Conservation (phyloP, 1,140 invertebrate species). For the Papilio helenus region DNA sequence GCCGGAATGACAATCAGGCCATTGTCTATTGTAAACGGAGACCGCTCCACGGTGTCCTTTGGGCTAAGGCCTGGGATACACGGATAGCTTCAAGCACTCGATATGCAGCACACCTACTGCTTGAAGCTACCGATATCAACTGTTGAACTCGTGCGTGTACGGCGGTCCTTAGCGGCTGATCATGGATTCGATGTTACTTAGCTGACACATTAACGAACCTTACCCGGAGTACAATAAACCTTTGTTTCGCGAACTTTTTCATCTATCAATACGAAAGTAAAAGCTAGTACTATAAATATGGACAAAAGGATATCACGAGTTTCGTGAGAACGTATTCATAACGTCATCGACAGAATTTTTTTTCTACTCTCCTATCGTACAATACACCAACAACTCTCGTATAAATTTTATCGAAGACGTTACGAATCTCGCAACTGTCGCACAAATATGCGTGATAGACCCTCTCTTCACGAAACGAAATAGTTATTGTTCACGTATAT, state of each 20-base stretch:
- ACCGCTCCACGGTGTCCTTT: constrained; percentile 36
- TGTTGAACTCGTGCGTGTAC: background rate
- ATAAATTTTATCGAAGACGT: too few species aligned
- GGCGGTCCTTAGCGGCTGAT: constrained; percentile 14
- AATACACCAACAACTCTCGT: too few species aligned
- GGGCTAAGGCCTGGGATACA: background rate
- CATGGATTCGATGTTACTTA: constrained; percentile 20
- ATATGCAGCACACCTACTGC: too few species aligned
- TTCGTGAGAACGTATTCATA: too few species aligned
- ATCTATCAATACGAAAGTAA: background rate
- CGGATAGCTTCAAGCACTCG: background rate
- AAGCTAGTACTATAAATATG: background rate
- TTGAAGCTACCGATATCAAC: background rate
- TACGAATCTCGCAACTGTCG: background rate
- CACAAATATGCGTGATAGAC: too few species aligned
- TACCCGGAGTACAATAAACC: constrained; percentile 15
- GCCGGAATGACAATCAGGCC: constrained; percentile 61
- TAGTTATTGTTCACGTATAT: background rate
- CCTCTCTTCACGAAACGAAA: background rate
- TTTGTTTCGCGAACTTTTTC: constrained; percentile 6
- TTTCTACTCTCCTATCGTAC: too few species aligned
- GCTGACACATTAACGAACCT: constrained; percentile 16
- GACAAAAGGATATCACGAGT: too few species aligned
- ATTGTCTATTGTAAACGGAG: constrained; percentile 60
- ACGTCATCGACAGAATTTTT: too few species aligned